Evolutionary conservation across 2,113 vertebrate genomes (phyloP).

Genomic region (Sitta europaea): DNA sequence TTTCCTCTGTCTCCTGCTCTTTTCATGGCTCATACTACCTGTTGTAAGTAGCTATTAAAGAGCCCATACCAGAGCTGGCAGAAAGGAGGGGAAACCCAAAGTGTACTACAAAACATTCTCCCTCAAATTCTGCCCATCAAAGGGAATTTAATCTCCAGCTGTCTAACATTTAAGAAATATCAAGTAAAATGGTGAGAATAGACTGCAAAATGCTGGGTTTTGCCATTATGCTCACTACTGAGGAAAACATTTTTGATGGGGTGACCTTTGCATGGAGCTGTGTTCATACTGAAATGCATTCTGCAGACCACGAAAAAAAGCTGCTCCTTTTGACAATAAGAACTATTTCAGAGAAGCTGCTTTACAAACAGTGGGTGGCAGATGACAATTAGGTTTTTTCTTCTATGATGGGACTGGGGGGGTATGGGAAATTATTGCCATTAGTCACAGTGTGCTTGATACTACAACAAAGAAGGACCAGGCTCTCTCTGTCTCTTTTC

Average conservation of each 20-base stretch:
- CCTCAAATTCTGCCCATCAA: constrained; percentile 32
- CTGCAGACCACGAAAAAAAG: constrained; percentile 39
- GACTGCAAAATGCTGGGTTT: constrained; percentile 12
- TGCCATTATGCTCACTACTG: constrained; percentile 3
- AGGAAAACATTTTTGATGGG: constrained; percentile 61
- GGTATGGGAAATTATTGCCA: not conserved
- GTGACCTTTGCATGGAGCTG: constrained; percentile 60
- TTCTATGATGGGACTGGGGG: not conserved
- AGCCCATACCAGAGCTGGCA: not conserved
- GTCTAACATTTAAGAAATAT: constrained; percentile 48
- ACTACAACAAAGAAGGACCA: not conserved
- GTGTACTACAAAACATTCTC: not conserved
- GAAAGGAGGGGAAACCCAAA: not conserved
- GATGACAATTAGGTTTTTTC: constrained; percentile 40
- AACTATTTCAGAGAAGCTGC: constrained; percentile 43
- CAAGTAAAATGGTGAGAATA: constrained; percentile 20
- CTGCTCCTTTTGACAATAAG: constrained; percentile 23
- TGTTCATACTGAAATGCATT: constrained; percentile 33
- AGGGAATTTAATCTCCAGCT: constrained; percentile 59
- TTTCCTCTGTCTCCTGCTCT: not conserved
- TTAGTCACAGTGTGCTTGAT: constrained; percentile 1
- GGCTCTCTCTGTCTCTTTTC: not conserved
- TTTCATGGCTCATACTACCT: not conserved
- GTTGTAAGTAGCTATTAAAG: not conserved
- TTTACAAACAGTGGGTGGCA: constrained; percentile 45